Conservation (phyloP, 2,797 vertebrate genomes). For the Peromyscus melanophrys region DNA sequence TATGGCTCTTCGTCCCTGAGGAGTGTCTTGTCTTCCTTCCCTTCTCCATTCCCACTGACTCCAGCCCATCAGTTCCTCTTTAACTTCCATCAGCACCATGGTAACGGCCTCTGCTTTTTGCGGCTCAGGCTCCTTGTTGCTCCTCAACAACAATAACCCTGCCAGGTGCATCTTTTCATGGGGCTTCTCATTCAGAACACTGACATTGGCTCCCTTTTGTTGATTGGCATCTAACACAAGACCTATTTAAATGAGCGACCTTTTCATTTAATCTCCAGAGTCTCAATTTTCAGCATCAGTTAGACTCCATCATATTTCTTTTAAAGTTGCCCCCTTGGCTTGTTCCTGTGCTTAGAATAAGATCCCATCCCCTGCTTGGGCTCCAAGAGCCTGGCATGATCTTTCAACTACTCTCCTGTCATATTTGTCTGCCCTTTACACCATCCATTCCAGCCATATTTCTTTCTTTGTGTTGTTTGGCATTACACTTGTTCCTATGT, state of each 20-base stretch:
- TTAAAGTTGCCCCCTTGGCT: not conserved
- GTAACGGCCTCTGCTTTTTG: not conserved
- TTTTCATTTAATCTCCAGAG: not conserved
- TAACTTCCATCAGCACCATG: not conserved
- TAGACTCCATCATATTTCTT: not conserved
- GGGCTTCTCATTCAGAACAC: not conserved
- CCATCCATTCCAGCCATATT: not conserved
- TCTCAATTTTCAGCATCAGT: not conserved
- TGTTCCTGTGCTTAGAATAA: not conserved
- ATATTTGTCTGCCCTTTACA: not conserved
- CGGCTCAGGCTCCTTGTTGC: not conserved
- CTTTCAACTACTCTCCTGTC: not conserved
- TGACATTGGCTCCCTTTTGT: not conserved
- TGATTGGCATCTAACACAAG: not conserved
- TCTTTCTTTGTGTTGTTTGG: not conserved
- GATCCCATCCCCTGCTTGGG: not conserved
- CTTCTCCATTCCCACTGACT: not conserved
- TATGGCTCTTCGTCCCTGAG: not conserved
- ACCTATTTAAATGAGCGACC: too few species aligned
- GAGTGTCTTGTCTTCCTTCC: not conserved
- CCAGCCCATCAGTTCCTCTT: not conserved
- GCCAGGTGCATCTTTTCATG: not conserved
- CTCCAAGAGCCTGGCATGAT: not conserved
- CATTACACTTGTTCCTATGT: not conserved
- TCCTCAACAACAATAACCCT: not conserved